Evolutionary conservation across 2,113 vertebrate species (phyloP), one percentile per base, ranked within the genome.

Genomic region (Anarrhichthys ocellatus): DNA sequence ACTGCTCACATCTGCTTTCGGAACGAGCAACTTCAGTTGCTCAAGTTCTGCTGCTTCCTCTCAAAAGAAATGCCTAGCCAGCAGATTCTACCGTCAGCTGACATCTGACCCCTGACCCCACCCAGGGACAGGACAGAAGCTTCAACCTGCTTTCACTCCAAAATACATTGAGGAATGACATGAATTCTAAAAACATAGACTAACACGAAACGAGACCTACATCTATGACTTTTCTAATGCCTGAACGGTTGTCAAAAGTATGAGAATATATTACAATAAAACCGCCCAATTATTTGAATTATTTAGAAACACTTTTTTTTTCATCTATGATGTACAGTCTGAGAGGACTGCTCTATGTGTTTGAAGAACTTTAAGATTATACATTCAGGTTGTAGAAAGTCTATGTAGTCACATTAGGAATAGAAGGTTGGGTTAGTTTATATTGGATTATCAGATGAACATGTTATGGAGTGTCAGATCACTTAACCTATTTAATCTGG

Each of bases 11-110:
- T 88, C 84, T 88, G 82, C 81, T 88, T 81, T 86, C 46, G 42
- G 52, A 2, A 58, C n/a, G 0, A 40, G 36, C 65, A 36, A 4
- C 54, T 13, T 65, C 78, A 61, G 56, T 74, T 75, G 24, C 81
- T 77, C 70, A 90, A 82, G 59, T 85, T 86, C 79, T 84, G 67
- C 61, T 66, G 65, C 48, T 87, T 87, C 84, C 73, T 78, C 81
- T 85, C 70, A 76, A 81, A 83, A 81, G 75, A 91, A 88, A 70
- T 44, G 81, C 63, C 3, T 15, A 56, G 54, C 91, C 83, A 56
- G 74, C 61, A 54, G 44, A 38, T 88, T 91, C 82, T 58, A 86
- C 40, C 52, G 83, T 89, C 83, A 88, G 76, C 84, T 90, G 83
- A 83, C 78, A 72, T 69, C 38, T 90, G 77, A 86, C 77, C 89